Evolutionary conservation across 2,797 vertebrate species (phyloP).

Genomic region (Parauchenoglanis ngamensis): DNA sequence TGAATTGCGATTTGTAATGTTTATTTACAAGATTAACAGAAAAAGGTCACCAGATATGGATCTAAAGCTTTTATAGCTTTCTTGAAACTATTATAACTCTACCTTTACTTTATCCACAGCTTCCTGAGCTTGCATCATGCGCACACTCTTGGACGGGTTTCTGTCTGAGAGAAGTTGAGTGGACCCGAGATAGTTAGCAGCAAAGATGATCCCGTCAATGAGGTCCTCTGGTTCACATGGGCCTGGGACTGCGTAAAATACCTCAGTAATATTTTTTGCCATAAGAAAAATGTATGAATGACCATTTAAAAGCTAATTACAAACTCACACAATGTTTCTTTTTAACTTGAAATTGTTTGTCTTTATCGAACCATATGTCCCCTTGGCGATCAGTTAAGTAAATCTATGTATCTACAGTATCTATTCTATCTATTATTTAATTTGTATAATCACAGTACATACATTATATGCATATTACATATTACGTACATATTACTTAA

Average conservation of each 20-base stretch:
- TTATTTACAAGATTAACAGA: not conserved
- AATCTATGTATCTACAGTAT: not conserved
- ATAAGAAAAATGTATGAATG: not conserved
- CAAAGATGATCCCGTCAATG: constrained; percentile 93
- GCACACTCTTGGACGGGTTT: constrained; percentile 92
- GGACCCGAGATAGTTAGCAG: constrained; percentile 96
- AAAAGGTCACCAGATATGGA: not conserved
- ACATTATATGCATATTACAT: not conserved
- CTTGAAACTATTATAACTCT: not conserved
- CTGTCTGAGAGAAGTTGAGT: constrained; percentile 93
- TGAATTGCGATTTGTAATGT: not conserved
- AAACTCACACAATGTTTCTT: not conserved
- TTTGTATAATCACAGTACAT: not conserved
- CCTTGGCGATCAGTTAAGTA: not conserved
- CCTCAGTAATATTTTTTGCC: not conserved
- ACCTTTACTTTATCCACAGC: constrained; percentile 94
- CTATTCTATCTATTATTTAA: not conserved
- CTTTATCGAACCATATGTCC: not conserved
- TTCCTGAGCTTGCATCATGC: constrained; percentile 97
- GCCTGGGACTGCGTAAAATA: constrained; percentile 83
- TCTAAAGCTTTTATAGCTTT: not conserved
- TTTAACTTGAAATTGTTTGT: not conserved
- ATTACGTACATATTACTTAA: not conserved
- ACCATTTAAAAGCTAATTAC: not conserved
- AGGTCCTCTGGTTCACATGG: constrained; percentile 92